Conservation (phyloP, 1,140 invertebrate genomes). For the Eufriesea mexicana region DNA sequence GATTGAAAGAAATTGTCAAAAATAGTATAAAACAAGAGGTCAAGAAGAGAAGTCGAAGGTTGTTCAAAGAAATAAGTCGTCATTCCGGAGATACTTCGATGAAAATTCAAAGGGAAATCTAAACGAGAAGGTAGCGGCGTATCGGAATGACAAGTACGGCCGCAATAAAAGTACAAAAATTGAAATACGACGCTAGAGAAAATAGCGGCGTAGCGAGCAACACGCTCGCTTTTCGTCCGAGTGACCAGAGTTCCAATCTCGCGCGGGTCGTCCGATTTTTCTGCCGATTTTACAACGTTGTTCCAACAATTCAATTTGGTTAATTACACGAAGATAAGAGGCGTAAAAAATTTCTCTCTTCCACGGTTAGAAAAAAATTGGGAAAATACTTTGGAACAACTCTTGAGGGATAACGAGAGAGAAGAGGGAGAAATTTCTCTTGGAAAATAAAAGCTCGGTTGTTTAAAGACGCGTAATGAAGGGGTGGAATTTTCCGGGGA, state of each 20-base stretch:
- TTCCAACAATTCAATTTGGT: background rate
- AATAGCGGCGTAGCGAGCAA: background rate
- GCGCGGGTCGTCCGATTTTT: too few species aligned
- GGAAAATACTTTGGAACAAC: background rate
- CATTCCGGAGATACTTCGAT: too few species aligned
- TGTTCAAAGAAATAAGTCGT: too few species aligned
- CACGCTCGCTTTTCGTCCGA: background rate
- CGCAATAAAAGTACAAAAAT: background rate
- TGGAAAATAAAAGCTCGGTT: conserved; percentile 10
- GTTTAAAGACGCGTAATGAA: conserved; percentile 4
- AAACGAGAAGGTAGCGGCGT: too few species aligned
- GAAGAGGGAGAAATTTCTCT: background rate
- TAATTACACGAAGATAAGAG: background rate
- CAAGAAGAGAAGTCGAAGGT: too few species aligned
- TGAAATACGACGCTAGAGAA: background rate
- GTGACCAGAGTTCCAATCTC: too few species aligned
- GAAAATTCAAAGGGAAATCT: too few species aligned
- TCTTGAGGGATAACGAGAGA: background rate
- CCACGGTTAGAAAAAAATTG: background rate
- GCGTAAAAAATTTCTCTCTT: background rate
- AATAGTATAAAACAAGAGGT: too few species aligned
- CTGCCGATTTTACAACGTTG: background rate
- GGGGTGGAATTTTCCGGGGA: background rate
- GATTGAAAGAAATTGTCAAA: too few species aligned
- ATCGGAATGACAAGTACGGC: too few species aligned